Conservation (phyloP, 2,113 vertebrate species). For the Saguinus midas region DNA sequence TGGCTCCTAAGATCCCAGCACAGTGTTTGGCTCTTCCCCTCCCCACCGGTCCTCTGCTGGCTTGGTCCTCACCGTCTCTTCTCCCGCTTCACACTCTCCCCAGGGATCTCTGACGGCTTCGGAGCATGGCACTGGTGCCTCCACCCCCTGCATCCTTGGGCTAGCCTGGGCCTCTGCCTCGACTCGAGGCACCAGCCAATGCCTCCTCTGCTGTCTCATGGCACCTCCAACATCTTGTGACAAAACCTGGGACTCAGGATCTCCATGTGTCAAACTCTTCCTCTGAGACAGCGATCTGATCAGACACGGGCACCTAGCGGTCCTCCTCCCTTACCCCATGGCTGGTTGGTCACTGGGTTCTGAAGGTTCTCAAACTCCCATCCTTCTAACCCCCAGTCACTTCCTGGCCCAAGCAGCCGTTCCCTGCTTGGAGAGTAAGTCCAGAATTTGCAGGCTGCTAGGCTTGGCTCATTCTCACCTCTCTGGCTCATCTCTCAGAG, state of each 20-base stretch:
- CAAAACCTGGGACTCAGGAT: neutral
- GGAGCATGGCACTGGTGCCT: too few species aligned
- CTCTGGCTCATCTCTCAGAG: neutral
- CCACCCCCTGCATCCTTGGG: too few species aligned
- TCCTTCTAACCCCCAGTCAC: neutral
- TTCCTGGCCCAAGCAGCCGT: neutral
- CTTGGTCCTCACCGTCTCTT: neutral
- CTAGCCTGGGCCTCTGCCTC: neutral
- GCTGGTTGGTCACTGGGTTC: neutral
- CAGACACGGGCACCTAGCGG: neutral
- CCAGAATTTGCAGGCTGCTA: rapidly evolving
- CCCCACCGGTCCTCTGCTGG: too few species aligned
- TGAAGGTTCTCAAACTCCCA: neutral
- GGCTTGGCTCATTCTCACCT: neutral
- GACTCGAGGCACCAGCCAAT: neutral
- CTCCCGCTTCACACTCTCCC: too few species aligned
- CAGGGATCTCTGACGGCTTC: too few species aligned
- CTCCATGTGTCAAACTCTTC: neutral
- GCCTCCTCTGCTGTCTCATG: neutral
- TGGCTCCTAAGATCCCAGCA: too few species aligned
- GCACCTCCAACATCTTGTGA: neutral
- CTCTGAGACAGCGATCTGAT: neutral
- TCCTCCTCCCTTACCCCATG: neutral
- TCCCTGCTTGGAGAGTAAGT: neutral
- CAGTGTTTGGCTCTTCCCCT: too few species aligned